These are phyloP conservation scores for Tokudaia tokunoshimensis DNA, from an alignment of 2,797 vertebrate species.

Conservation along the genomic window DNA sequence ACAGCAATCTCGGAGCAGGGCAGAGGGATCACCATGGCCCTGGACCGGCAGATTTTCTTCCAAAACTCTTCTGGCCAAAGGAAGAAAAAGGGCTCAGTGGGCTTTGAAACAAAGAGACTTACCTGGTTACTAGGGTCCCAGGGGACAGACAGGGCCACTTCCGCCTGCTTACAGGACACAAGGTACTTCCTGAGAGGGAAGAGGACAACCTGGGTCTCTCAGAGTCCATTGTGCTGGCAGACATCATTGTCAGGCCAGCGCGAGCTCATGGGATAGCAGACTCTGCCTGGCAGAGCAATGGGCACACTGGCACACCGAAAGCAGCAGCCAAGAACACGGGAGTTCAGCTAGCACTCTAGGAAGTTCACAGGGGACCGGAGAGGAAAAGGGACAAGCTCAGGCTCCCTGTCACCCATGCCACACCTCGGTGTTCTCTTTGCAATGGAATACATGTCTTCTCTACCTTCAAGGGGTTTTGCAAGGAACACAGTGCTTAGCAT, in stretches of 20 bases:
- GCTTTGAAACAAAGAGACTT: constrained; percentile 57
- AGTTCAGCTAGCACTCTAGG: not conserved
- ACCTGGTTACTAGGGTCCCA: constrained; percentile 99
- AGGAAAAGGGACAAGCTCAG: not conserved
- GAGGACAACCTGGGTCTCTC: not conserved
- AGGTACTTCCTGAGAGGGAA: constrained; percentile 94
- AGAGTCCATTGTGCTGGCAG: not conserved
- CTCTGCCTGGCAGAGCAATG: not conserved
- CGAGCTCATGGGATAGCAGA: fast-evolving
- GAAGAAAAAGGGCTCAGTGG: fast-evolving
- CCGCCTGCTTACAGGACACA: constrained; percentile 94
- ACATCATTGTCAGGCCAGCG: not conserved
- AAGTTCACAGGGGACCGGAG: not conserved
- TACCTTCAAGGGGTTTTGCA: not conserved
- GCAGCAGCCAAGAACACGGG: fast-evolving
- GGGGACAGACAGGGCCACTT: constrained; percentile 96
- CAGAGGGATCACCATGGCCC: not conserved
- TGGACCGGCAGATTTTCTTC: not conserved
- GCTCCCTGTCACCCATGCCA: not conserved
- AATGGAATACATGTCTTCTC: not conserved
- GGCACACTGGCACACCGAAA: not conserved
- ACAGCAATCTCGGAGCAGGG: not conserved
- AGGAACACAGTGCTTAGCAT: not conserved
- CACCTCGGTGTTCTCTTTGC: not conserved
- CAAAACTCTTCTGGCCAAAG: not conserved